Base-by-base conservation (phyloP, 2,888 invertebrate species). In the Marasmarcha lunaedactyla region DNA sequence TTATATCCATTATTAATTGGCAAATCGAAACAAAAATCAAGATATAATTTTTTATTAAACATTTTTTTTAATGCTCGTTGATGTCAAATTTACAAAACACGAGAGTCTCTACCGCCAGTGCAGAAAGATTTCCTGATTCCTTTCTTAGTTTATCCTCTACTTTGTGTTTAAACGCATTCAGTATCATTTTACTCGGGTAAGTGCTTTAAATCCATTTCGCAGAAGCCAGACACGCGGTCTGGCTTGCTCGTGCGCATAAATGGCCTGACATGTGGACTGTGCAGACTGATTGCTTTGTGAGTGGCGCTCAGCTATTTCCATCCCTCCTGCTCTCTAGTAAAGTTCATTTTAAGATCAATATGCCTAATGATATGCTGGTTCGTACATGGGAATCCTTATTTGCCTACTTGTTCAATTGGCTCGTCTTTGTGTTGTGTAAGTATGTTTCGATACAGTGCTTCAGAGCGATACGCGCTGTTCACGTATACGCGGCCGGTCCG, bases 181-280 rank as follows among this genome's bases (percentile, higher is more conserved):
- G 30, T 30, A 30, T 30, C 30, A 30, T n/a, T 30, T 30, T 10
- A 30, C 30, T 20, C 30, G 10, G 4, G 9, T 9, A 30, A 30
- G 30, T 11, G 10, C 9, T 30, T 30, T 30, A 9, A 9, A 30
- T 30, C n/a, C 30, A 52, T 50, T 70, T 65, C 66, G 61, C 54
- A 58, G 63, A 63, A 66, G 57, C 55, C 64, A 71, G 77, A 70
- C 77, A 69, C 64, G 70, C 70, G 62, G 77, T 78, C 77, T 77
- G 70, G 44, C 44, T 38, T 35, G 20, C 36, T 40, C 55, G 51
- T 45, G 39, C 33, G 52, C 37, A 33, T 9, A 20, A 41, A 35
- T 38, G 41, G 36, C 11, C 14, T 15, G 36, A n/a, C 40, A 35
- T 39, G 37, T 14, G 42, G 46, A 46, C 45, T 48, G 44, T 48